Conservation (phyloP, 1,140 invertebrate species). For the Ctenoplectra terminalis region DNA sequence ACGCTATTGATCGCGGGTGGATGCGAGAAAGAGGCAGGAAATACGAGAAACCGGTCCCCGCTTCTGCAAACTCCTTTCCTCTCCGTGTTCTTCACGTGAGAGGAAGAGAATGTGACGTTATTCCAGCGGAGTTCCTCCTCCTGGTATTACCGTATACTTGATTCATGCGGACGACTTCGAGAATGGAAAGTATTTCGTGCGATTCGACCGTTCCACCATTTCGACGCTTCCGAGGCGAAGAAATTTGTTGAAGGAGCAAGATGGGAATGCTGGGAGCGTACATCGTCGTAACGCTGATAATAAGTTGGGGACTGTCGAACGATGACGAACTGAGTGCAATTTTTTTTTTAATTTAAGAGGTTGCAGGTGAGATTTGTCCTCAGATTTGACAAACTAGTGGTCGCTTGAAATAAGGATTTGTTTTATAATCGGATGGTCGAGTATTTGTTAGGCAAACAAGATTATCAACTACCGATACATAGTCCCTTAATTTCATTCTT, state of each 20-base stretch:
- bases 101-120: conserved; percentile 48
- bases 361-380: too few relatives aligned
- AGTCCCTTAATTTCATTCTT: too few relatives aligned
- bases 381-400: too few relatives aligned
- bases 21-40: conserved; percentile 70
- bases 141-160: conserved; percentile 33
- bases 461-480: too few relatives aligned
- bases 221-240: too few relatives aligned
- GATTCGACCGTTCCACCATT: background rate
- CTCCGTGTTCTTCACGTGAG: conserved; percentile 54
- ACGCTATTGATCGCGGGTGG: conserved; percentile 78
- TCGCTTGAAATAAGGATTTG: too few relatives aligned
- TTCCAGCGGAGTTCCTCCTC: conserved; percentile 6
- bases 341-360: too few relatives aligned
- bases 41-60: conserved; percentile 70
- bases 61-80: conserved; percentile 54
- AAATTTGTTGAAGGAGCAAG: background rate
- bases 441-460: too few relatives aligned
- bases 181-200: conserved; percentile 18
- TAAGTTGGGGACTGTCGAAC: too few relatives aligned
- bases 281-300: too few relatives aligned
- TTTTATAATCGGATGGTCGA: too few relatives aligned
- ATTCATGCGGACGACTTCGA: conserved; percentile 19
- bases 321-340: too few relatives aligned
- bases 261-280: background rate